Conservation (phyloP, 2,888 invertebrate species). For the Latrodectus elegans region DNA sequence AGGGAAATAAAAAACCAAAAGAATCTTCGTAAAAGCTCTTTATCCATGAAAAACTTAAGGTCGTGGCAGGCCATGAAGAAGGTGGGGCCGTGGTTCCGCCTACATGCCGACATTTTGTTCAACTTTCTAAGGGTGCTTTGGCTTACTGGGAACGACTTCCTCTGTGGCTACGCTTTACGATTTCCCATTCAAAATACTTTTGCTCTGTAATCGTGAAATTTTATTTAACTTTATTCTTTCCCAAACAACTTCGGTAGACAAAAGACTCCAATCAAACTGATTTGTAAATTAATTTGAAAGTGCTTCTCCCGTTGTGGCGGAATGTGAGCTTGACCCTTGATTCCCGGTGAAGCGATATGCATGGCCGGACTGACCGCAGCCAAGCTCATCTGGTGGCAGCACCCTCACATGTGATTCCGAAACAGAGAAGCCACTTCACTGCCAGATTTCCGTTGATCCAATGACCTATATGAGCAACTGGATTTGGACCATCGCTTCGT, state of each 20-base stretch:
- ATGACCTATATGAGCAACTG: constrained; percentile 61
- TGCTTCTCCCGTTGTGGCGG: not conserved
- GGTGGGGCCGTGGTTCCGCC: constrained; percentile 61
- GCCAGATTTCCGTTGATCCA: constrained; percentile 34
- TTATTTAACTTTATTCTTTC: not conserved
- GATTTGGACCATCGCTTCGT: constrained; percentile 63
- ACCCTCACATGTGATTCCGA: not conserved
- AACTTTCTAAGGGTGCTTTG: constrained; percentile 27
- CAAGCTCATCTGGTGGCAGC: not conserved
- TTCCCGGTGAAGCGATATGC: constrained; percentile 44
- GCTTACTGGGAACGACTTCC: constrained; percentile 24
- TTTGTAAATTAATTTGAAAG: not conserved
- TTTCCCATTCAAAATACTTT: not conserved
- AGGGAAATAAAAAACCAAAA: not conserved
- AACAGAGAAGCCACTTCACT: not conserved
- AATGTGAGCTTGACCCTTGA: constrained; percentile 64
- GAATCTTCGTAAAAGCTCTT: not conserved
- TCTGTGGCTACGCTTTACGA: constrained; percentile 26
- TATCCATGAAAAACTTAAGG: constrained; percentile 1
- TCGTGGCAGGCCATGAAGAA: constrained; percentile 45
- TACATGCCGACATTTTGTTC: constrained; percentile 42
- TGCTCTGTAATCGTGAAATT: not conserved
- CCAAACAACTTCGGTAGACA: no score
- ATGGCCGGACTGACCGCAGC: constrained; percentile 47
- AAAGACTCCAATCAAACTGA: no score